Percentiles rank a stretch among this genome's conserved stretches.
phyloP scores from a whole-genome alignment of 2,113 vertebrate genomes.

The Struthio camelus region DNA sequence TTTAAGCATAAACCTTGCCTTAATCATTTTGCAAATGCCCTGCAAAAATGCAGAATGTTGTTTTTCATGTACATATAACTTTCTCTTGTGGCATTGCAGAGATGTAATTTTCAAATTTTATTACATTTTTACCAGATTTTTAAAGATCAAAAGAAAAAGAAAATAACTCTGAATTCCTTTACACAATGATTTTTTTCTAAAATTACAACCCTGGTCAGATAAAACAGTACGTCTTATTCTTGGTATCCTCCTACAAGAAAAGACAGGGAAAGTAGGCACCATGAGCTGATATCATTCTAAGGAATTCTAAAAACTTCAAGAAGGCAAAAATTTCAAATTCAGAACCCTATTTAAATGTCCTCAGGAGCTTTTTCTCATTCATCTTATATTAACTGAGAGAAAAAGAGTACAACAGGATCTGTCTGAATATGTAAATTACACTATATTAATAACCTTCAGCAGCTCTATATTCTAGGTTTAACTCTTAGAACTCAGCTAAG shows the following conservation, averaged over 20 bases:
- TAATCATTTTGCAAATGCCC: background rate
- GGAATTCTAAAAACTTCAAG: conserved; percentile 33
- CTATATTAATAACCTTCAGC: conserved; percentile 71
- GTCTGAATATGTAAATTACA: conserved; percentile 72
- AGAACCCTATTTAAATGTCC: conserved; percentile 34
- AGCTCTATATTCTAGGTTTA: conserved; percentile 73
- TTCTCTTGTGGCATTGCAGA: background rate
- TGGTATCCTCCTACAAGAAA: background rate
- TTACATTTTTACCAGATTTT: background rate
- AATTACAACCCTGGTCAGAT: background rate
- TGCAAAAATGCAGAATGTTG: background rate
- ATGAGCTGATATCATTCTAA: background rate
- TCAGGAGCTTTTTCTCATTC: conserved; percentile 49
- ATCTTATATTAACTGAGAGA: conserved; percentile 53
- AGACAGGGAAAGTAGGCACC: background rate
- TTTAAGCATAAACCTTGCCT: background rate
- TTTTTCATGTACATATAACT: background rate
- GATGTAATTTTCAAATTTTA: background rate
- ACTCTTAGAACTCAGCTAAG: conserved; percentile 64
- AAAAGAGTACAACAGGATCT: conserved; percentile 10
- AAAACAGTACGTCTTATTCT: background rate
- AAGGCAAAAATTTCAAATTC: conserved; percentile 49
- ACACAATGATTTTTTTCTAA: background rate
- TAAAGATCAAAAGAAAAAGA: background rate
- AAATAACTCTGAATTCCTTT: background rate